Evolutionary conservation across 2,888 invertebrate species (phyloP).

Genomic region (Orthonevra nobilis): DNA sequence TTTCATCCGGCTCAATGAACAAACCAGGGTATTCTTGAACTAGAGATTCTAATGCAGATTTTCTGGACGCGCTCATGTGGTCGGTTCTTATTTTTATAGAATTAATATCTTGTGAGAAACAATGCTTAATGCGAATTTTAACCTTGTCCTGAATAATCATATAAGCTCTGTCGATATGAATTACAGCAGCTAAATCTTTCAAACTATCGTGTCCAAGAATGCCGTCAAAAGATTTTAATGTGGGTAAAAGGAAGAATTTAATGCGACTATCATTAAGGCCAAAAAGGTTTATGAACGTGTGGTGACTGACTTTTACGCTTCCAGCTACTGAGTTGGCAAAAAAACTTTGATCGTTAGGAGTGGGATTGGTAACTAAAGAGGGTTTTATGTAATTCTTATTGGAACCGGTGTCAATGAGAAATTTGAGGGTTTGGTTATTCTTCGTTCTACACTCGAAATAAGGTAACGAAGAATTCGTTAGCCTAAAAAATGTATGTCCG

Average conservation of each 20-base stretch:
- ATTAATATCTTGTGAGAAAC: neutral
- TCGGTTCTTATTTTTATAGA: neutral
- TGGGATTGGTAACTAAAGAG: neutral
- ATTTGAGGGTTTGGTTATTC: neutral
- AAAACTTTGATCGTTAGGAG: neutral
- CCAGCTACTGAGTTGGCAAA: neutral
- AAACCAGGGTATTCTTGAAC: neutral
- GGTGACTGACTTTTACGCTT: neutral
- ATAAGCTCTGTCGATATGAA: no score
- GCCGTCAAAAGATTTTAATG: no score
- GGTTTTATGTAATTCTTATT: neutral
- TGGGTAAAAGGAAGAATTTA: no score
- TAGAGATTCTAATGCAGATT: neutral
- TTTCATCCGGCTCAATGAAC: conserved; percentile 11
- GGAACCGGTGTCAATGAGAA: neutral
- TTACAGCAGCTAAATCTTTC: no score
- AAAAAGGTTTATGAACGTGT: no score
- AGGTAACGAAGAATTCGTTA: neutral
- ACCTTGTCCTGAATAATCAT: no score
- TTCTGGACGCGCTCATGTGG: neutral
- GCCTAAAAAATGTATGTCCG: neutral
- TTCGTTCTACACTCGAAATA: neutral
- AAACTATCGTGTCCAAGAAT: no score
- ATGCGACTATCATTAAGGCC: no score
- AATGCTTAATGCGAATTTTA: neutral